Base-by-base conservation (phyloP, 2,797 vertebrate genomes). In the Gila robusta region DNA sequence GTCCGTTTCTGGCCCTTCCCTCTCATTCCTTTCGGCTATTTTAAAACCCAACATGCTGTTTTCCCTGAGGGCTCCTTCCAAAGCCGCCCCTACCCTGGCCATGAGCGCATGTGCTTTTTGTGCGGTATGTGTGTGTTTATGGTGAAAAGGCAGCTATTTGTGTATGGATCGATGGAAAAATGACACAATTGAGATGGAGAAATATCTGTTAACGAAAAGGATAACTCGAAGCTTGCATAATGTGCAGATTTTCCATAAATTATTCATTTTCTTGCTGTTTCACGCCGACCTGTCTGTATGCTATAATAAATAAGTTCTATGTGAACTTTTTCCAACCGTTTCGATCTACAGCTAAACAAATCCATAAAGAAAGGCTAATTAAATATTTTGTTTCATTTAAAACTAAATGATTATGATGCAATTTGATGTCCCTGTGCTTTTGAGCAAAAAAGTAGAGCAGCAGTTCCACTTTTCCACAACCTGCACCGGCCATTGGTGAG, bases 291-390 rank as follows among this genome's bases (percentile, higher is more conserved):
- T 95, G 94, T 95, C 94, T 95, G 94, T 96, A 96, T 96, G 96
- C 97, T 96, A 96, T 95, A 95, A 98, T 97, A 98, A 98, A 98
- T 98, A 98, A 94, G 95, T 91, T 96, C 94, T 95, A 93, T 92
- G 92, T 94, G 89, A 90, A 59, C 93, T 91, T 91, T 94, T 92
- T 91, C 90, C 92, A 88, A 91, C 79, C 77, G 16, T 91, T 89
- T 87, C 86, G 92, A 93, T 94, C 90, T 94, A 94, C 91, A 93
- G 87, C 91, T 93, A 92, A 85, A 89, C 86, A 91, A 89, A 89
- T 89, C 88, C 82, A 84, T 39, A 76, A 88, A 67, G 47, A 74
- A 86, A 79, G 52, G 79, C 56, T 72, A 86, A 89, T 77, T 77
- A 79, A 87, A 37, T 86, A 6, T 76, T 88, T 70, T 73, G 62